Evolutionary conservation across 2,888 invertebrate species (phyloP).

Genomic region (Acholoe squamosa): DNA sequence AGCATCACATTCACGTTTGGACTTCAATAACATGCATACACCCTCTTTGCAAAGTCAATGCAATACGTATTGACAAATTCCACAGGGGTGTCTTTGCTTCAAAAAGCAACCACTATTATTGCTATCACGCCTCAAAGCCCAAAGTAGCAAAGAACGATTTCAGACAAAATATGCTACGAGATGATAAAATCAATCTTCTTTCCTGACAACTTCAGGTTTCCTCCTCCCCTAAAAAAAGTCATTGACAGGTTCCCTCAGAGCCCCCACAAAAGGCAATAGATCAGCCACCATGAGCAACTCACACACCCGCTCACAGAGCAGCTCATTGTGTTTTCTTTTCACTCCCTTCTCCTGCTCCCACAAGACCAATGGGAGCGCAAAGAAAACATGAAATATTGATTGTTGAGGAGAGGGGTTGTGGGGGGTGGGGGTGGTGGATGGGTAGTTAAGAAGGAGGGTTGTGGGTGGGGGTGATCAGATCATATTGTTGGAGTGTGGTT

Average conservation of each 20-base stretch:
- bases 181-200: constrained; percentile 28
- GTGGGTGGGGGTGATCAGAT: background rate
- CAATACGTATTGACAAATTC: background rate
- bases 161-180: constrained; percentile 15
- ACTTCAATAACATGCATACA: background rate
- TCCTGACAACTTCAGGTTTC: constrained; percentile 3
- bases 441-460: background rate
- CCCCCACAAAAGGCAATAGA: constrained; percentile 13
- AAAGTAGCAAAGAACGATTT: background rate
- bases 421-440: background rate
- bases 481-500: background rate
- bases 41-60: background rate
- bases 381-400: constrained; percentile 22
- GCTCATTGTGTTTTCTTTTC: constrained; percentile 41
- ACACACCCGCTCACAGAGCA: background rate
- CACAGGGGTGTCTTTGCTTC: background rate
- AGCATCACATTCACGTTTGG: background rate
- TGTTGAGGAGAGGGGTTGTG: background rate
- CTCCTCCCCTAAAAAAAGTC: background rate
- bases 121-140: background rate
- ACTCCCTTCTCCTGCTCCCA: background rate
- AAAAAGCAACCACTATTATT: background rate
- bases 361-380: background rate
- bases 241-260: constrained; percentile 6
- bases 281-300: background rate